A percentile compares a stretch with the other conserved stretches of the same genome.
phyloP scores from a whole-genome alignment of 2,113 vertebrate species.

The Ramphastos sulfuratus region DNA sequence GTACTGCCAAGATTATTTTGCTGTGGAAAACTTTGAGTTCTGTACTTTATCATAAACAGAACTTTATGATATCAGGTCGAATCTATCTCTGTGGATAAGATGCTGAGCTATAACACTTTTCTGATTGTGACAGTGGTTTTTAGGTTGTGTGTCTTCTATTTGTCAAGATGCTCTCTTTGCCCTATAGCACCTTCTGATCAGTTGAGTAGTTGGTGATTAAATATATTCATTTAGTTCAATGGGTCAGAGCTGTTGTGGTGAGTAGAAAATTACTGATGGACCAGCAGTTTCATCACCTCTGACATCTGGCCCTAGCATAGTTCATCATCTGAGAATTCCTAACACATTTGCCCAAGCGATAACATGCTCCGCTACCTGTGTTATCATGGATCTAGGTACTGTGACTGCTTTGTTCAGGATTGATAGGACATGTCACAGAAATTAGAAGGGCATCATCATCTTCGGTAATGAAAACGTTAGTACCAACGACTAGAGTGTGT shows the following conservation, averaged over 20 bases:
- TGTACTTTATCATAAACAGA: not conserved
- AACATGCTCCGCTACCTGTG: constrained; percentile 74
- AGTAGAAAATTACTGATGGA: constrained; percentile 82
- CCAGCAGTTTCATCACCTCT: constrained; percentile 76
- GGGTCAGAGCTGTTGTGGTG: constrained; percentile 76
- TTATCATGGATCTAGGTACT: constrained; percentile 43
- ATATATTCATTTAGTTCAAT: constrained; percentile 81
- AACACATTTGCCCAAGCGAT: constrained; percentile 63
- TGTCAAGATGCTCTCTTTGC: constrained; percentile 53
- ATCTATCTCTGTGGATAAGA: not conserved
- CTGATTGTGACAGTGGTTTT: constrained; percentile 43
- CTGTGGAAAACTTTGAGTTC: not conserved
- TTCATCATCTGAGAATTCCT: constrained; percentile 73
- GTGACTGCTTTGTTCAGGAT: constrained; percentile 16
- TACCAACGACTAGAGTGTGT: not conserved
- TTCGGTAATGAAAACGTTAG: not conserved
- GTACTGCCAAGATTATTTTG: not conserved
- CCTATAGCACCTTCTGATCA: constrained; percentile 63
- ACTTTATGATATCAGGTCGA: not conserved
- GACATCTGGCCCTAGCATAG: constrained; percentile 67
- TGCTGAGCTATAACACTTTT: not conserved
- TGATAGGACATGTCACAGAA: constrained; percentile 44
- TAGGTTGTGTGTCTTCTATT: constrained; percentile 41
- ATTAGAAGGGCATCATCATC: not conserved
- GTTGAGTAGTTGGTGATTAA: constrained; percentile 74